phyloP scores from a whole-genome alignment of 2,888 invertebrate genomes.

The Sabatieria punctata region DNA sequence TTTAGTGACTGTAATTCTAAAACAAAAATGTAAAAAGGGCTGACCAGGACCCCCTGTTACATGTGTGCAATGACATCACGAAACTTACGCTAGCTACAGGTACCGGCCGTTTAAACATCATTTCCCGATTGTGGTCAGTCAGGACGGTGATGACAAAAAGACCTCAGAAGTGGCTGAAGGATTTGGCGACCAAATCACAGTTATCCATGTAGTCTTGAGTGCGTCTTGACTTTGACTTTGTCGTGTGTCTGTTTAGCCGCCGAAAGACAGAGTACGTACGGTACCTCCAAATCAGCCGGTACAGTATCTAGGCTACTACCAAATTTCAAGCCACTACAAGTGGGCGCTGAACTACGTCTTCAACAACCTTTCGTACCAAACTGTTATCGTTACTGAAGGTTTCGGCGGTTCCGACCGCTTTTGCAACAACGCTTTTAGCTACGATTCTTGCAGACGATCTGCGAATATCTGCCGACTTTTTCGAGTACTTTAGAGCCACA shows the following conservation, averaged over 20 bases:
- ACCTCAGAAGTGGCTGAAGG: not conserved
- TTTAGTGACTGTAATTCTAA: no score
- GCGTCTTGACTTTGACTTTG: no score
- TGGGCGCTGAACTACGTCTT: conserved; percentile 89
- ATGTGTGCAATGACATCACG: no score
- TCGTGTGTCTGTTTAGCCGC: conserved; percentile 46
- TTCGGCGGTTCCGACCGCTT: no score
- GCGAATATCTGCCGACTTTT: conserved; percentile 84
- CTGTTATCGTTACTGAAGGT: conserved; percentile 39
- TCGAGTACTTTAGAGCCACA: conserved; percentile 79
- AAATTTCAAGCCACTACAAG: conserved; percentile 86
- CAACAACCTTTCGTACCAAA: conserved; percentile 56
- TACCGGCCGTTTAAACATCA: conserved; percentile 51
- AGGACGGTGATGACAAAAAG: no score
- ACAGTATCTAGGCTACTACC: conserved; percentile 85
- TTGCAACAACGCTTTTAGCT: not conserved
- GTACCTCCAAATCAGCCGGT: conserved; percentile 56
- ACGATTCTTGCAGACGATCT: conserved; percentile 58
- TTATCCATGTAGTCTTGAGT: no score
- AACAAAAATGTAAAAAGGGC: no score
- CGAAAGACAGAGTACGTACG: conserved; percentile 64
- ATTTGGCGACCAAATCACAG: not conserved
- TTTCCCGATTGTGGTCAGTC: no score
- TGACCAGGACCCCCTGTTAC: no score
- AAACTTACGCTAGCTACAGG: no score